Evolutionary conservation across 2,113 vertebrate genomes (phyloP).

Genomic region (Syngnathus typhle): DNA sequence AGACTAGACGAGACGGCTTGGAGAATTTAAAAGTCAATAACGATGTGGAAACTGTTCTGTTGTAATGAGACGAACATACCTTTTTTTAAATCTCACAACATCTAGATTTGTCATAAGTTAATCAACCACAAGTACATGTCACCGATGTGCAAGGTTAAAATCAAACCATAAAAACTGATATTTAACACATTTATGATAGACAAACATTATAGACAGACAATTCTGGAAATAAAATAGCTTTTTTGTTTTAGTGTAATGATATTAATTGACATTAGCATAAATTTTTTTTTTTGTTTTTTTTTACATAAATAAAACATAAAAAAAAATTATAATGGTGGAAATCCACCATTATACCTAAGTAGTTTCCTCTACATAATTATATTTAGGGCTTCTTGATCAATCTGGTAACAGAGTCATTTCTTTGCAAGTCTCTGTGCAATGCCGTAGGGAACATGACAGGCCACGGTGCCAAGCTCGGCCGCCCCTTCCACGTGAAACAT

Average conservation of each 20-base stretch:
- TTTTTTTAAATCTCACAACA: not conserved
- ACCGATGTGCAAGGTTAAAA: conserved; percentile 20
- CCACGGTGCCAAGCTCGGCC: too few relatives aligned
- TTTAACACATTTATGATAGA: not conserved
- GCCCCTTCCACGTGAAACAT: too few relatives aligned
- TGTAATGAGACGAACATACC: too few relatives aligned
- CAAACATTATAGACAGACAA: not conserved
- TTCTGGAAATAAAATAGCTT: not conserved
- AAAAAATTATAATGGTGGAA: too few relatives aligned
- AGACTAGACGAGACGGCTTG: conserved; percentile 10
- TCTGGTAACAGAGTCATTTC: too few relatives aligned
- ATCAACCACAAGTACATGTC: conserved; percentile 11
- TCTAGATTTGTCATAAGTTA: not conserved
- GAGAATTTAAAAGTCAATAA: not conserved
- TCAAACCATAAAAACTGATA: not conserved
- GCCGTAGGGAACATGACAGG: too few relatives aligned
- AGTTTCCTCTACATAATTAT: too few relatives aligned
- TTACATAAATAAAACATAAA: too few relatives aligned
- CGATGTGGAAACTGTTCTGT: not conserved
- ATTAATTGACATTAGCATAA: not conserved
- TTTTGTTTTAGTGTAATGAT: not conserved
- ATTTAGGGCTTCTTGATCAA: too few relatives aligned
- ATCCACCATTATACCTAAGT: too few relatives aligned
- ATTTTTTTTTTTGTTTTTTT: too few relatives aligned
- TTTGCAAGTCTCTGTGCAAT: too few relatives aligned